Evolutionary conservation across 2,888 invertebrate genomes (phyloP).

Genomic region (Ethmia dodecea): DNA sequence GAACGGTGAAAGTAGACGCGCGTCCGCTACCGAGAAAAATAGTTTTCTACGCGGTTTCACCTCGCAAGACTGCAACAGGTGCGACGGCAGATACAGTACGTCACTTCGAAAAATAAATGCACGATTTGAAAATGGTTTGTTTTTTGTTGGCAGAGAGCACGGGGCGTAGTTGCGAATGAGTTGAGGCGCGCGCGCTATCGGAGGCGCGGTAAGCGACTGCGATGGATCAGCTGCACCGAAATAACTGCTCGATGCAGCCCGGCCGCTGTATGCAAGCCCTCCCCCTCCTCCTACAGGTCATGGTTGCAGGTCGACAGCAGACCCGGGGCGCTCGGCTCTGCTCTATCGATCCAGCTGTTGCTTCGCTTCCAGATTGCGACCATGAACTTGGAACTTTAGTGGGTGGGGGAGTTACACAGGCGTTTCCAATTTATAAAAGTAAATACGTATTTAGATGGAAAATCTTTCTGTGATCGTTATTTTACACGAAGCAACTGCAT

Average conservation of each 20-base stretch:
- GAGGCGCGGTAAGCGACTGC: conserved; percentile 65
- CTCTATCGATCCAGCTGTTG: conserved; percentile 71
- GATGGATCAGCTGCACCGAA: conserved; percentile 66
- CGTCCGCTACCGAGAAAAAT: conserved; percentile 68
- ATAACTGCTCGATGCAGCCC: conserved; percentile 73
- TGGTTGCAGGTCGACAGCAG: conserved; percentile 57
- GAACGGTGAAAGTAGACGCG: conserved; percentile 71
- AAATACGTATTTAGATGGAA: too few relatives aligned
- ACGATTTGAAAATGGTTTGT: conserved; percentile 14
- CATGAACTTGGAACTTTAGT: conserved; percentile 34
- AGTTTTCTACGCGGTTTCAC: conserved; percentile 73
- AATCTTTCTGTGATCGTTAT: too few relatives aligned
- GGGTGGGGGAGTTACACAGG: too few relatives aligned
- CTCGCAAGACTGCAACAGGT: conserved; percentile 65
- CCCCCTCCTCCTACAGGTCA: conserved; percentile 47
- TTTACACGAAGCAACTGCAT: too few relatives aligned
- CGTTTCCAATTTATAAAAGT: too few relatives aligned
- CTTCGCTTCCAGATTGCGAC: conserved; percentile 39
- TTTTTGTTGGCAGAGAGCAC: conserved; percentile 29
- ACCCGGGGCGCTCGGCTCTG: conserved; percentile 33
- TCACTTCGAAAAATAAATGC: conserved; percentile 1
- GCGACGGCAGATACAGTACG: conserved; percentile 13
- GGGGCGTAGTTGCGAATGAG: conserved; percentile 36
- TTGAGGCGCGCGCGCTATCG: conserved; percentile 53
- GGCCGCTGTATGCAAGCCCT: conserved; percentile 65